phyloP scores from a whole-genome alignment of 1,140 invertebrate species.

The Yoshiicerus persimilis region DNA sequence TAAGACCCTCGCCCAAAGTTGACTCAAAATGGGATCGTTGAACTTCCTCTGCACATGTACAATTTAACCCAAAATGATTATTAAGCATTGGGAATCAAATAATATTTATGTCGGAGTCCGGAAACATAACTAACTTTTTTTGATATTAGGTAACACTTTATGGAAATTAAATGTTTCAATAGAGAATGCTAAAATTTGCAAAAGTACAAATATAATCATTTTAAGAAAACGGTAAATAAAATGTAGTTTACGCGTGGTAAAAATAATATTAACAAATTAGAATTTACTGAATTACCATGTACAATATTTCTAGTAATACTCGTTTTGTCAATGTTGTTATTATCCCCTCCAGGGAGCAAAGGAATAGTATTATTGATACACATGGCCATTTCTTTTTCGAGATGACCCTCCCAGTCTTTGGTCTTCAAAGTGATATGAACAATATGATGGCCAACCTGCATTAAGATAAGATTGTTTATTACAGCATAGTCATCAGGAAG shows the following conservation, averaged over 20 bases:
- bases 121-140: too few species aligned
- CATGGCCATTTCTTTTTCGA: constrained; percentile 77
- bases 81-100: neutral
- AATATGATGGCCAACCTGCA: constrained; percentile 66
- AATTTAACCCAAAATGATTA: neutral
- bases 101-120: neutral
- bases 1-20: constrained; percentile 2
- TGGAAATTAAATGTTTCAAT: too few species aligned
- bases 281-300: neutral
- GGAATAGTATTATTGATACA: constrained; percentile 81
- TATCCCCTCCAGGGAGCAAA: constrained; percentile 55
- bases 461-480: constrained; percentile 52
- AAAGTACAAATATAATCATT: too few species aligned
- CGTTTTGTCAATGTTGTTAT: constrained; percentile 27
- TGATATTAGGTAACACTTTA: too few species aligned
- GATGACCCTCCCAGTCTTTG: constrained; percentile 75
- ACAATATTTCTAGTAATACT: neutral
- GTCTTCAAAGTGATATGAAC: constrained; percentile 78
- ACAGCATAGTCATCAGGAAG: constrained; percentile 38
- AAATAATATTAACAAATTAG: neutral
- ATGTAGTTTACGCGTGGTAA: too few species aligned
- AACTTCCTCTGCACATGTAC: neutral
- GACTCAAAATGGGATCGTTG: neutral
- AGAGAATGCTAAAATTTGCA: too few species aligned
- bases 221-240: too few species aligned